A percentile compares a stretch with the other conserved stretches of the same genome.
phyloP scores from a whole-genome alignment of 2,113 vertebrate species.

The Oncorhynchus clarkii region DNA sequence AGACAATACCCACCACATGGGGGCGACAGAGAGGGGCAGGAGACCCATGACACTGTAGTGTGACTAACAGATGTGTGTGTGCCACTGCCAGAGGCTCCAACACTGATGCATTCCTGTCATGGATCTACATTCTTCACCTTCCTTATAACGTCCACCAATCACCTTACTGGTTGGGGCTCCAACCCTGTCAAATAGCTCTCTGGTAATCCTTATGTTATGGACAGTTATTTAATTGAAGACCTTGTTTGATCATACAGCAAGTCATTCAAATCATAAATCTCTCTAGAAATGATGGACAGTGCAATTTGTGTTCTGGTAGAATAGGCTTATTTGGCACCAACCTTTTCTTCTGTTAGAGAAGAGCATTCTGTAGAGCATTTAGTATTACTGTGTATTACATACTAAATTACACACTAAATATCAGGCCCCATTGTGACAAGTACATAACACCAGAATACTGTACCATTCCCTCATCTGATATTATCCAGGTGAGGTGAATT shows the following conservation, averaged over 20 bases:
- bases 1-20: constrained; percentile 51
- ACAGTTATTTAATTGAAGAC: background rate
- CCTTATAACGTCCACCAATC: constrained; percentile 17
- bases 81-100: constrained; percentile 40
- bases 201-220: background rate
- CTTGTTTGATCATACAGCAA: background rate
- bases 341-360: background rate
- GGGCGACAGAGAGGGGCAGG: constrained; percentile 58
- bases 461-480: too few species aligned
- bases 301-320: background rate
- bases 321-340: background rate
- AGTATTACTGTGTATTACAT: background rate
- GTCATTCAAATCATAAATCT: background rate
- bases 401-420: background rate
- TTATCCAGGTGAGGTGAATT: too few species aligned
- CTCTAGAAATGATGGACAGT: background rate
- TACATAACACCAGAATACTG: too few species aligned
- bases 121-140: constrained; percentile 4
- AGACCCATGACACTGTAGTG: constrained; percentile 13
- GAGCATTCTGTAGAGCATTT: background rate
- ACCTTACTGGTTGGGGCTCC: constrained; percentile 19
- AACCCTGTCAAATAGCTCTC: background rate
- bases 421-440: background rate
- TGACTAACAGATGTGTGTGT: constrained; percentile 4
- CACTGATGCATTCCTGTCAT: constrained; percentile 53